Base-by-base conservation (phyloP, 2,113 vertebrate genomes). In the Gasterosteus aculeatus region DNA sequence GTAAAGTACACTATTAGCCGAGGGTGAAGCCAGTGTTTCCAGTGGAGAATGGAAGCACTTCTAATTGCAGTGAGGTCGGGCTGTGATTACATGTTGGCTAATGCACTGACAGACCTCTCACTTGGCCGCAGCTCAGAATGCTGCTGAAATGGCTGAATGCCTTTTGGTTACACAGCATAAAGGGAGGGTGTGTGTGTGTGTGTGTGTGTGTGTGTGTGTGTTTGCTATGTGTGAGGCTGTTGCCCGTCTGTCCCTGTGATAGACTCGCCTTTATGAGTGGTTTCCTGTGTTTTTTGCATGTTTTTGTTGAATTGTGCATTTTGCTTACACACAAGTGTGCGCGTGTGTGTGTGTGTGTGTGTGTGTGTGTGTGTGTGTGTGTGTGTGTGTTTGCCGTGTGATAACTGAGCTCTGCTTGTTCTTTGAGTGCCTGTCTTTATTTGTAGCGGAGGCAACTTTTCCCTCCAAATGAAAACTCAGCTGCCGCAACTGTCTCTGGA, bases 21-120 rank as follows among this genome's bases (percentile, higher is more conserved):
- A 70, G 86, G 88, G 85, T 91, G 83, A 90, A 85, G 84, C 87
- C 86, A 70, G 82, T 71, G 85, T 88, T 92, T 91, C 91, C 87
- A 89, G 88, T 22, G 75, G 90, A 90, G 88, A 90, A 91, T 92
- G 87, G 88, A 91, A 89, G 75, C 87, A 88, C 86, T 86, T 90
- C 91, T 94, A 92, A 93, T 93, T 93, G 91, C 88, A 85, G 85
- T 82, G 92, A 93, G 92, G 90, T 93, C 87, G 90, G 89, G 88
- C 87, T 92, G 90, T 93, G 92, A 92, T 93, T 92, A 94, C 92
- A 92, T 89, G 87, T 85, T 92, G 90, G 86, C 91, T 91, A 89
- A 91, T 90, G 90, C 88, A 89, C 87, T 87, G 89, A 92, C 87
- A 89, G 89, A 90, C 85, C 82, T 89, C 90, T 90, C 88, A 86